phyloP scores from a whole-genome alignment of 2,888 invertebrate genomes.

The Trichopoda pennipes region DNA sequence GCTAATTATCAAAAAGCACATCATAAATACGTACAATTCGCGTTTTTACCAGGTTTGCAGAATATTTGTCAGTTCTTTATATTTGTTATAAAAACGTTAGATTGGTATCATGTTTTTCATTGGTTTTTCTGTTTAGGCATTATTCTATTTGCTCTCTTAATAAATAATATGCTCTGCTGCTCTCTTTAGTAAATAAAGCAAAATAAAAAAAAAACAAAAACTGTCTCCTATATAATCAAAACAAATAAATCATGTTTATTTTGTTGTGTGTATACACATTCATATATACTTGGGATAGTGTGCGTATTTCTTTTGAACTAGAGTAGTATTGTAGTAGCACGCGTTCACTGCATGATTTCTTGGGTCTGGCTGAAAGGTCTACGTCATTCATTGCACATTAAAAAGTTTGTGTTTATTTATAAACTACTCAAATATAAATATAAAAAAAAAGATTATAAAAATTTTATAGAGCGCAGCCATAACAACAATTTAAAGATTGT shows the following conservation, averaged over 20 bases:
- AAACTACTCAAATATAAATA: slow-evolving; percentile 11
- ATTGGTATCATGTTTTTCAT: too few relatives aligned
- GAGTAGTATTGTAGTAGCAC: slow-evolving; percentile 62
- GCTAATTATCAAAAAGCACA: background rate
- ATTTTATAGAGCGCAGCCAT: slow-evolving; percentile 50
- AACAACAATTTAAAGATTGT: slow-evolving; percentile 24
- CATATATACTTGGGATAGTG: background rate
- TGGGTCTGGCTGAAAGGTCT: slow-evolving; percentile 57
- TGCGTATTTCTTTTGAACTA: slow-evolving; percentile 39
- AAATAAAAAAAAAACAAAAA: background rate
- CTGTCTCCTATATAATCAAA: slow-evolving; percentile 69
- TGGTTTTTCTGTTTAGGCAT: too few relatives aligned
- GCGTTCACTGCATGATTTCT: slow-evolving; percentile 74
- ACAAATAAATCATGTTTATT: background rate
- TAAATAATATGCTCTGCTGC: too few relatives aligned
- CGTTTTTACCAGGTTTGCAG: slow-evolving; percentile 55
- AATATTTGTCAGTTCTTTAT: background rate
- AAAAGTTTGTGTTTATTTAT: slow-evolving; percentile 58
- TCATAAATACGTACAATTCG: slow-evolving; percentile 52
- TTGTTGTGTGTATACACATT: background rate
- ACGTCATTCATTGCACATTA: slow-evolving; percentile 63
- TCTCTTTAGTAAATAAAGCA: background rate
- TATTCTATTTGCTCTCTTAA: too few relatives aligned
- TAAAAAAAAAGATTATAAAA: background rate
- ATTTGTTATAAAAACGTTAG: background rate